phyloP scores from a whole-genome alignment of 2,888 invertebrate species.

The Crocallis elinguaria region DNA sequence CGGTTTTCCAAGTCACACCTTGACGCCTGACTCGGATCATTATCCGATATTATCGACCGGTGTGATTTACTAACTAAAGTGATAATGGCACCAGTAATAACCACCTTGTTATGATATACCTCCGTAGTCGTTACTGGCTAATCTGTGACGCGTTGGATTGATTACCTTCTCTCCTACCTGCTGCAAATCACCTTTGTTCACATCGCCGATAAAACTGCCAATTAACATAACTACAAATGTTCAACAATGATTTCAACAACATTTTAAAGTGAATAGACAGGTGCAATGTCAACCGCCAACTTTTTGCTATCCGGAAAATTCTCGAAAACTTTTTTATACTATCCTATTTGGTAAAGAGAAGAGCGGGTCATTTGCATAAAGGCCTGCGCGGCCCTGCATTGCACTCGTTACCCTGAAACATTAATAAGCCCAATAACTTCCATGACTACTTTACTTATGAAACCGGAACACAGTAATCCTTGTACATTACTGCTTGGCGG shows the following conservation, averaged over 20 bases:
- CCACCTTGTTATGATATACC: constrained; percentile 46
- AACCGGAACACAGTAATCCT: no score
- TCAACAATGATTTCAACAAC: constrained; percentile 30
- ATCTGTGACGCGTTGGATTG: constrained; percentile 34
- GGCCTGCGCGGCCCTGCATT: no score
- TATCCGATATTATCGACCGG: constrained; percentile 70
- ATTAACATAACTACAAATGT: constrained; percentile 42
- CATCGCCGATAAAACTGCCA: constrained; percentile 45
- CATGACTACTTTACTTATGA: no score
- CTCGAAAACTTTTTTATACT: no score
- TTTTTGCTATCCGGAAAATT: not conserved
- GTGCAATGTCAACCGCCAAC: not conserved
- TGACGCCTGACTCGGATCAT: constrained; percentile 65
- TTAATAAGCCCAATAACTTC: no score
- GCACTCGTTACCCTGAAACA: no score
- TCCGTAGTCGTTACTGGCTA: constrained; percentile 5
- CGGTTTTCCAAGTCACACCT: constrained; percentile 69
- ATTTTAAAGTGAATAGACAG: constrained; percentile 8
- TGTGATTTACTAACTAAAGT: constrained; percentile 75
- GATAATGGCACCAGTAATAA: constrained; percentile 71
- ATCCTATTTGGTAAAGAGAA: no score
- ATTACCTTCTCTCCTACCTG: constrained; percentile 43
- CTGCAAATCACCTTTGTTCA: constrained; percentile 61
- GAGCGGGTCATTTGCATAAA: no score
- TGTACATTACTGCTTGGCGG: no score